Base-by-base conservation (phyloP, 1,140 invertebrate genomes). In the Grapholita molesta region DNA sequence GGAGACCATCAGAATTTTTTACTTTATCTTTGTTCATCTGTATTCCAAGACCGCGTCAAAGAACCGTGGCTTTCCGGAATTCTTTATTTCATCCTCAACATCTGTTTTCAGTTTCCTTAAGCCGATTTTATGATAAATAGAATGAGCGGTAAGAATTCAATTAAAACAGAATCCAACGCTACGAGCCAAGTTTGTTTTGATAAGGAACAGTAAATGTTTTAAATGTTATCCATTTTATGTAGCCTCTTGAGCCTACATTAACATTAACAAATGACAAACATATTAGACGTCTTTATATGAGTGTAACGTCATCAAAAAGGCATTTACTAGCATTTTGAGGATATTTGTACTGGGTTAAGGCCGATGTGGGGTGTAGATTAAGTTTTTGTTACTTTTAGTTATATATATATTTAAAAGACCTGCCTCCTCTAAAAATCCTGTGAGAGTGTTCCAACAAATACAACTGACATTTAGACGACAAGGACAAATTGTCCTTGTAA, bases 11-110 rank as follows among this genome's bases (percentile, higher is more conserved):
- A 67, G 66, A 76, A 69, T 67, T 70, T 61, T 71, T 69, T 71
- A 76, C 70, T 76, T 77, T 70, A 74, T 79, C 70, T 79, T 74
- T 66, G 71, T 79, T 75, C 77, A 79, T 79, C 68, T 79, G 67
- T 79, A 79, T 79, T 76, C 77, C 69, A 66, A 11, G 66, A 66
- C 64, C 64, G 55, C n/a, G 48, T 35, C 57, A 70, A 69, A 69
- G 70, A 71, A 35, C 71, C 66, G 69, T 48, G 65, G 70, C 74
- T 74, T 70, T 69, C 64, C 70, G 69, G 71, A 78, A 76, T 78
- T 70, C 67, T 64, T 75, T 75, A 75, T 74, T 70, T 69, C 67
- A 78, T 75, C 67, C 74, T 67, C 66, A 66, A 70, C 67, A 70
- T 72, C 75, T 71, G 70, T 70, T 74, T 76, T 68, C 55, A 57